phyloP scores from a whole-genome alignment of 2,888 invertebrate species.

The Sarcophaga subvicina region DNA sequence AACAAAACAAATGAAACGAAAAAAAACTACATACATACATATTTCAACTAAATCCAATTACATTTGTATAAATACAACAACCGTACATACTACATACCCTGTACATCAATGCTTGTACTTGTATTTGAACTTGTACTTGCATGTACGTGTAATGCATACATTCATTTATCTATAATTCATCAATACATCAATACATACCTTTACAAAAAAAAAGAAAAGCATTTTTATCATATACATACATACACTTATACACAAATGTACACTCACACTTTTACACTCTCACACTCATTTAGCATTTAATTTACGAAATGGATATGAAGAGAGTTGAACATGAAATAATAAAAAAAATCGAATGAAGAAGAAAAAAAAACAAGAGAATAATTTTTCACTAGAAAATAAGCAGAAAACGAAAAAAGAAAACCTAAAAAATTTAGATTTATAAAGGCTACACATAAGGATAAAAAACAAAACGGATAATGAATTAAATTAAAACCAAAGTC shows the following conservation, averaged over 20 bases:
- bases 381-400: not conserved
- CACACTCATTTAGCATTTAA: constrained; percentile 62
- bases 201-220: constrained; percentile 8
- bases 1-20: not conserved
- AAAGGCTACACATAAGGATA: constrained; percentile 38
- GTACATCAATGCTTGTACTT: constrained; percentile 61
- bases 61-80: constrained; percentile 66
- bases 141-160: constrained; percentile 29
- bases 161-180: not conserved
- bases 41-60: constrained; percentile 63
- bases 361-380: not conserved
- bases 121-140: constrained; percentile 45
- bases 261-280: constrained; percentile 7
- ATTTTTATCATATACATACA: constrained; percentile 16
- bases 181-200: not conserved
- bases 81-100: constrained; percentile 57
- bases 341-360: constrained; percentile 33
- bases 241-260: not conserved
- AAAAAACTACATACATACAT: constrained; percentile 18
- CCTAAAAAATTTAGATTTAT: constrained; percentile 66
- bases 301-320: constrained; percentile 49
- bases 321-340: constrained; percentile 12
- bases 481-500: constrained; percentile 70
- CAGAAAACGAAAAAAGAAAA: constrained; percentile 28
- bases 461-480: not conserved